Base-by-base conservation (phyloP, 2,888 invertebrate species). In the Balanococcus diminutus region DNA sequence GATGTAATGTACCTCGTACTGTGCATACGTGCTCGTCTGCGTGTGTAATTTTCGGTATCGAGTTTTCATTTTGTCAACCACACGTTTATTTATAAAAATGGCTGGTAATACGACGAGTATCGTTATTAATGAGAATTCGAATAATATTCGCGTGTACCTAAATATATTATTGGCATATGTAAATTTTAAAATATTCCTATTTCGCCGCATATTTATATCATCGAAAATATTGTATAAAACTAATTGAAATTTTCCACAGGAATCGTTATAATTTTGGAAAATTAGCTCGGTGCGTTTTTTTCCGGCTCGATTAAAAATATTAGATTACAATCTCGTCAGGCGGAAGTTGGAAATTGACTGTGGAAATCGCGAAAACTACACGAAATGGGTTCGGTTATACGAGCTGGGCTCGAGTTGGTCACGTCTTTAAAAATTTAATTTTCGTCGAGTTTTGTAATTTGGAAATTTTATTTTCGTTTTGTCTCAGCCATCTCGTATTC, bases 361-460 rank as follows among this genome's bases (percentile, higher is more conserved):
- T 19, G 51, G 51, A 19, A 8, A 4, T 19, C 51, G 51, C 19
- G n/a, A 19, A 51, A 19, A 19, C 51, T 51, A 19, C 19, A 51
- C 9, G 51, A 51, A 19, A 19, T 4, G 19, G n/a, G 51, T 19
- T 51, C 19, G 9, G n/a, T 19, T 51, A 51, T 51, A 51, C 51
- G 5, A 9, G 14, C 5, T 5, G 2, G 56, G 2, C 11, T 1
- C 28, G 28, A 11, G 8, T 25, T 25, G 25, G 61, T 67, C 61
- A 67, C 61, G 61, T 67, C 14, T 67, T 67, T 67, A 14, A 67
- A 67, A 67, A 67, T 67, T 67, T 67, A 67, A 67, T 67, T 67
- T 67, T 14, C 22, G 28, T 16, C 28, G 25, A 25, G 61, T 11
- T 67, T 28, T 14, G 56, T 56, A 67, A 67, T 67, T 51, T 51